Evolutionary conservation across 2,888 invertebrate species (phyloP).

Genomic region (Nemapogon koenigi): DNA sequence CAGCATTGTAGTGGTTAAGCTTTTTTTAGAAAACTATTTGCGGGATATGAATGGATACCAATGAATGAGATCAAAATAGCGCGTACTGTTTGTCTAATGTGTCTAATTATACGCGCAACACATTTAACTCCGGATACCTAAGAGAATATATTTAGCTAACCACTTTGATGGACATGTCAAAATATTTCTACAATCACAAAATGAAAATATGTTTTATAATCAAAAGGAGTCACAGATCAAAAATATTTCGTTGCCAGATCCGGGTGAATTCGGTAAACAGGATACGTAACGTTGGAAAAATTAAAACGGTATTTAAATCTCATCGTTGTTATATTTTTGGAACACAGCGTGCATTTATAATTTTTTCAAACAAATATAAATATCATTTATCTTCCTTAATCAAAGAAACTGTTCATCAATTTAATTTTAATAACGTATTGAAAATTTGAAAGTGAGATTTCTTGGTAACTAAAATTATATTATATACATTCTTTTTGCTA

Average conservation of each 20-base stretch:
- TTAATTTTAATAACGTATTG: too few species aligned
- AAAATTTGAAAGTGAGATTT: too few species aligned
- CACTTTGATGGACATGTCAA: constrained; percentile 4
- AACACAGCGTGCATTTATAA: too few species aligned
- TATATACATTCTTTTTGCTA: too few species aligned
- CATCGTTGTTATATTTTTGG: too few species aligned
- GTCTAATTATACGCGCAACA: constrained; percentile 4
- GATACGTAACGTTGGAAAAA: not conserved
- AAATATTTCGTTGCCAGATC: constrained; percentile 4
- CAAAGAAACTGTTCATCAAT: too few species aligned
- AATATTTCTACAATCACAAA: constrained; percentile 7
- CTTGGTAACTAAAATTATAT: too few species aligned
- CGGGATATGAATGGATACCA: not conserved
- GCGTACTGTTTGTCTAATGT: too few species aligned
- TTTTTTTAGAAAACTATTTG: not conserved
- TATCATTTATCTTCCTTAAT: too few species aligned
- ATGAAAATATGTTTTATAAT: constrained; percentile 1
- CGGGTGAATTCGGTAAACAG: constrained; percentile 2
- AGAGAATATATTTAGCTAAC: constrained; percentile 2
- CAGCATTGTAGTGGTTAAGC: too few species aligned
- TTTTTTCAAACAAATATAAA: too few species aligned
- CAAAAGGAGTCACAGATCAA: not conserved
- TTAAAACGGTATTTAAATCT: too few species aligned
- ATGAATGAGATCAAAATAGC: constrained; percentile 9
- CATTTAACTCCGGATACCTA: not conserved